Conservation (phyloP, 2,888 invertebrate genomes). For the Drosophila prolongata region DNA sequence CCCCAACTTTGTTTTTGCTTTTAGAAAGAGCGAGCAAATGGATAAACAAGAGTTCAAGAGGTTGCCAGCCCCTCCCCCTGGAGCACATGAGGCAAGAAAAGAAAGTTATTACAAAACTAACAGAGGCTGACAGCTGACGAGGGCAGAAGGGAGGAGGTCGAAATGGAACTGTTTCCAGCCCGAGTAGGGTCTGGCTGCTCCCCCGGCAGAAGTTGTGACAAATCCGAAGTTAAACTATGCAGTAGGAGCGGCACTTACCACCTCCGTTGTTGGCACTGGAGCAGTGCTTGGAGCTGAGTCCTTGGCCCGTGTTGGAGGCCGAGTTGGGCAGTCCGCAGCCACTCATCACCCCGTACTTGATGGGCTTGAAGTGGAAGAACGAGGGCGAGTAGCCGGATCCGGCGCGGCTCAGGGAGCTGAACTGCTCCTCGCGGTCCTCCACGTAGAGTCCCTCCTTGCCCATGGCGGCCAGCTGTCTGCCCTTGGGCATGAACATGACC, state of each 20-base stretch:
- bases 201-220: constrained; percentile 50
- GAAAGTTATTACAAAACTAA: constrained; percentile 75
- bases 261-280: constrained; percentile 82
- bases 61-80: constrained; percentile 45
- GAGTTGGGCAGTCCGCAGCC: constrained; percentile 85
- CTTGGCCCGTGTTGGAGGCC: constrained; percentile 83
- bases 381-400: constrained; percentile 95
- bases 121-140: constrained; percentile 68
- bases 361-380: constrained; percentile 96
- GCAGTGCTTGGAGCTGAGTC: constrained; percentile 85
- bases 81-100: constrained; percentile 67
- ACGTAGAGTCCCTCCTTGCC: constrained; percentile 94
- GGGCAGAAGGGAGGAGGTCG: constrained; percentile 23
- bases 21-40: constrained; percentile 62
- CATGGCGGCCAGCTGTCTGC: constrained; percentile 95
- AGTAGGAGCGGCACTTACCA: constrained; percentile 69
- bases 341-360: constrained; percentile 90
- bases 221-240: constrained; percentile 5
- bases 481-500: constrained; percentile 97
- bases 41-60: constrained; percentile 73
- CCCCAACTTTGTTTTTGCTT: constrained; percentile 52
- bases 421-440: constrained; percentile 92
- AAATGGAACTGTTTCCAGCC: constrained; percentile 7
- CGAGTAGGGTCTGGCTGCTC: constrained; percentile 17
- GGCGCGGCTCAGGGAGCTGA: constrained; percentile 91